Evolutionary conservation across 2,888 invertebrate species (phyloP).

Genomic region (Caradrina kadenii): DNA sequence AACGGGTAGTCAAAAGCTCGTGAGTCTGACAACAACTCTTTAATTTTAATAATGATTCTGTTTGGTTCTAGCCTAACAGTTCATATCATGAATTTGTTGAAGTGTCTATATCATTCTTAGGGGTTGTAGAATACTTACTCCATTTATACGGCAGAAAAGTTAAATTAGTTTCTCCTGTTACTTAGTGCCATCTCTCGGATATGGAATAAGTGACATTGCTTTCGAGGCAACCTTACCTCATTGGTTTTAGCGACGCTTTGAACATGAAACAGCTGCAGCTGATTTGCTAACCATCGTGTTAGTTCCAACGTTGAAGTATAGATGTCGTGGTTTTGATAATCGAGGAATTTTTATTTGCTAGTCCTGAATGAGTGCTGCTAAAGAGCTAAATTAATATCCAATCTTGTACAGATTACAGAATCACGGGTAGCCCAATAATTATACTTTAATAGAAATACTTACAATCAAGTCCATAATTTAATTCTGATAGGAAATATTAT

Average conservation of each 20-base stretch:
- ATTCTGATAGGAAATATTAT: no score
- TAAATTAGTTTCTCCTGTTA: neutral
- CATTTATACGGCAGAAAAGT: neutral
- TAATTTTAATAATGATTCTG: no score
- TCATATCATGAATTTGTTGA: no score
- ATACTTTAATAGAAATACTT: no score
- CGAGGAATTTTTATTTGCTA: neutral
- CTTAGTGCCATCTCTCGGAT: slow-evolving; percentile 39
- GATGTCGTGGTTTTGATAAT: slow-evolving; percentile 32
- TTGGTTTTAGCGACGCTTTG: neutral
- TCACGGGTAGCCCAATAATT: no score
- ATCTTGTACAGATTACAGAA: neutral
- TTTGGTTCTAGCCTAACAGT: no score
- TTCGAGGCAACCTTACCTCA: neutral
- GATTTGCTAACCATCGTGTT: neutral
- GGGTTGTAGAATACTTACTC: neutral
- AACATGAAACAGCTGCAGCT: neutral
- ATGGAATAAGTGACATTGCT: neutral
- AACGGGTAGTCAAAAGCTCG: no score
- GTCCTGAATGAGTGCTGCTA: neutral
- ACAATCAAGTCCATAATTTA: no score
- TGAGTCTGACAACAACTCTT: no score
- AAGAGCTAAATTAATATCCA: no score
- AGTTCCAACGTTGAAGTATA: slow-evolving; percentile 19
- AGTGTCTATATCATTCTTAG: neutral